Evolutionary conservation across 2,113 vertebrate genomes (phyloP), one percentile per base, ranked within the genome.

Genomic region (Balaeniceps rex): DNA sequence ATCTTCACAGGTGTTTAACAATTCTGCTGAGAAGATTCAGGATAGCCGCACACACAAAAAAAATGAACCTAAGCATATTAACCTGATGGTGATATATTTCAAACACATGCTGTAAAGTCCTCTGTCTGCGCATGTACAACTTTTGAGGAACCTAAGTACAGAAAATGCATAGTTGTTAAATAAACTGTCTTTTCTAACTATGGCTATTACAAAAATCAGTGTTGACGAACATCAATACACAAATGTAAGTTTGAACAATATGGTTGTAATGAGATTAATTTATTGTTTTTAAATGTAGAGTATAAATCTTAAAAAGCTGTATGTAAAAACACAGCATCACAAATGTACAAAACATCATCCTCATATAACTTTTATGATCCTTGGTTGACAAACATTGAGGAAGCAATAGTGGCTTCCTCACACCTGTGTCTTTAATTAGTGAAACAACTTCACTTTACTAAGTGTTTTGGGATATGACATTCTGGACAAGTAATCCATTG

Each of bases 131-230:
- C 38, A 42, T 17, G 25, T 80, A 92, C 33, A 83, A 34, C 66
- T 51, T 93, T 22, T 52, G 21, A 87, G 90, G 22, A 94, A 66
- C 23, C 64, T 49, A 52, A 22, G 34, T 66, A 58, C 14, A 88
- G 46, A 87, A 80, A 80, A 79, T 31, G 19, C 85, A 29, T 36
- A 82, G 36, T 14, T 83, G 63, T 75, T 91, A 64, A 93, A 96
- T 87, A 60, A 94, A 96, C 23, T 88, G 26, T 72, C n/a, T 92
- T 97, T 96, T 94, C 95, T 80, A 94, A 49, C 55, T 70, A 79
- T 29, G 21, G 25, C 60, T 90, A 33, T 92, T 80, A 66, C n/a
- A 11, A 77, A 42, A 93, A 87, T 34, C 54, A 46, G 12, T 46
- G 61, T 85, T 86, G 69, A 78, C 42, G 75, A 70, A 76, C 17